A percentile compares a stretch with the other conserved stretches of the same genome.
phyloP scores from a whole-genome alignment of 2,888 invertebrate genomes.

The Limnephilus marmoratus region DNA sequence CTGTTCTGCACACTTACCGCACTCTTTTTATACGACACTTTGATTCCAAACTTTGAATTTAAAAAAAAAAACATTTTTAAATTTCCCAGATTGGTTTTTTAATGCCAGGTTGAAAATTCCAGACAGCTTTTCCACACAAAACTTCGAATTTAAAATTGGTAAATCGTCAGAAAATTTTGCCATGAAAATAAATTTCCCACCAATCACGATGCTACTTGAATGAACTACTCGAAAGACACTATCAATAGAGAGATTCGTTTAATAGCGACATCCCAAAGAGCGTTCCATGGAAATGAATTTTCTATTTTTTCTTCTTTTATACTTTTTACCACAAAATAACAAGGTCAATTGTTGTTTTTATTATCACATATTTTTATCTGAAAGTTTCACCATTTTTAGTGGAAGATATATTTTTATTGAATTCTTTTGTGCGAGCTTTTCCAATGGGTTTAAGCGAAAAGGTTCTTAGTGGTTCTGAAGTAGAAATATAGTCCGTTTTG shows the following conservation, averaged over 20 bases:
- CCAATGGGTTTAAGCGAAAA: neutral
- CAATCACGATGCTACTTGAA: neutral
- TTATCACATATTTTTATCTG: neutral
- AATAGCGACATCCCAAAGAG: neutral
- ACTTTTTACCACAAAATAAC: neutral
- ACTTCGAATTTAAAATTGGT: neutral
- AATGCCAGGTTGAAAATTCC: too few relatives aligned
- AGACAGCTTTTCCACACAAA: neutral
- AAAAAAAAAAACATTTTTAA: neutral
- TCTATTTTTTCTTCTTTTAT: neutral
- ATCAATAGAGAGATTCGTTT: neutral
- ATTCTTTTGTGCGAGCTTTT: neutral
- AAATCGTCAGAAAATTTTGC: neutral
- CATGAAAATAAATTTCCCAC: neutral
- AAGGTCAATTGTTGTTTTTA: neutral
- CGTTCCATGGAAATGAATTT: neutral
- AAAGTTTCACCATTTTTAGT: neutral
- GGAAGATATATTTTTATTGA: neutral
- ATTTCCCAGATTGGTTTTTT: neutral
- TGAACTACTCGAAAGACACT: neutral
- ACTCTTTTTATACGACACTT: too few relatives aligned
- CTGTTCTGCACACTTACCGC: neutral
- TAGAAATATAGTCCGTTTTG: neutral
- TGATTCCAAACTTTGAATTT: too few relatives aligned
- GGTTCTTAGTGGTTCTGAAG: neutral